These are phyloP conservation scores for Nannobrachium achirus DNA, from an alignment of 2,113 vertebrate species.

Conservation along the genomic window DNA sequence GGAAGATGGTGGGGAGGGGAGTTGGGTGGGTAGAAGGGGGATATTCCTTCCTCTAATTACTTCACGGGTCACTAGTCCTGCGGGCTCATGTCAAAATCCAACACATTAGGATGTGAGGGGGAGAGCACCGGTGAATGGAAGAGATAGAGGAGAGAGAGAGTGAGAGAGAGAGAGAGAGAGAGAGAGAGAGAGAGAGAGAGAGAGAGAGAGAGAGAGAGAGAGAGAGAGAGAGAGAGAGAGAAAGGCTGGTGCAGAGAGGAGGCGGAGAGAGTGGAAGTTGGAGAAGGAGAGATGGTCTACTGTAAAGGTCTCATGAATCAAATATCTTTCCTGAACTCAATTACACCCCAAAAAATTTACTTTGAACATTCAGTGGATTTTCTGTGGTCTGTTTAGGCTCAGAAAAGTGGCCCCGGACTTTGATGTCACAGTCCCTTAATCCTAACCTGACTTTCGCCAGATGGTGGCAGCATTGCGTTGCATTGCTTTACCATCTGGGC, in stretches of 20 bases:
- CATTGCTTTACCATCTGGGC: too few species aligned
- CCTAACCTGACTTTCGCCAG: too few species aligned
- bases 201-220: slow-evolving; percentile 49
- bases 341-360: too few species aligned
- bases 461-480: too few species aligned
- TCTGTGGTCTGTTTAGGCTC: too few species aligned
- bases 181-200: slow-evolving; percentile 31
- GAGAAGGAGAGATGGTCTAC: too few species aligned
- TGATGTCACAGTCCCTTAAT: too few species aligned
- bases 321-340: too few species aligned
- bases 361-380: too few species aligned
- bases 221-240: slow-evolving; percentile 35
- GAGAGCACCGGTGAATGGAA: slow-evolving; percentile 55
- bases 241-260: slow-evolving; percentile 21
- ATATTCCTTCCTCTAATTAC: slow-evolving; percentile 95
- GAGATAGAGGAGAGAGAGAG: slow-evolving; percentile 23
- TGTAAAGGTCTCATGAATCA: too few species aligned
- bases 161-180: slow-evolving; percentile 5
- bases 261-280: slow-evolving; percentile 26
- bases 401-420: too few species aligned
- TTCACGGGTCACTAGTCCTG: slow-evolving; percentile 89
- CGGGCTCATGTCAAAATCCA: slow-evolving; percentile 88
- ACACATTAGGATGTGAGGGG: slow-evolving; percentile 84
- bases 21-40: slow-evolving; percentile 70
- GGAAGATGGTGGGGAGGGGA: slow-evolving; percentile 61